Evolutionary conservation across 2,113 vertebrate species (phyloP).

Genomic region (Silurus glanis): DNA sequence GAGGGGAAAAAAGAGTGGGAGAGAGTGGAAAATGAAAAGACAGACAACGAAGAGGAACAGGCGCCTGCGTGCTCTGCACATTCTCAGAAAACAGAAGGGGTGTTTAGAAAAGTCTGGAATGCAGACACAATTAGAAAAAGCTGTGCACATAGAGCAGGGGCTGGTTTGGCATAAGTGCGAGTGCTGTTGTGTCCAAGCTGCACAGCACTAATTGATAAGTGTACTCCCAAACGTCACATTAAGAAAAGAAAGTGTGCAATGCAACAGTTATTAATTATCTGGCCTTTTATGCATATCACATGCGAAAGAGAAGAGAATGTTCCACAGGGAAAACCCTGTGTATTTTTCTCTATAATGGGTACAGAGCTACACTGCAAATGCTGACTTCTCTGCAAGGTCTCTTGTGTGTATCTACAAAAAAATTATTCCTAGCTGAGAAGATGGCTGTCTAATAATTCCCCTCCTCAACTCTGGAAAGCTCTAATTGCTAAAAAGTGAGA

Average conservation of each 20-base stretch:
- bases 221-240: conserved; percentile 35
- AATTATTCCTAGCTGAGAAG: conserved; percentile 16
- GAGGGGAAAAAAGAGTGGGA: background rate
- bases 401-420: background rate
- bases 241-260: conserved; percentile 1
- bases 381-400: background rate
- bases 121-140: conserved; percentile 51
- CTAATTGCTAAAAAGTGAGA: conserved; percentile 59
- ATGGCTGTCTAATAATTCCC: conserved; percentile 49
- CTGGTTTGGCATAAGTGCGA: conserved; percentile 37
- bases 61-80: background rate
- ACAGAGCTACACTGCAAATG: background rate
- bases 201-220: conserved; percentile 58
- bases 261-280: conserved; percentile 22
- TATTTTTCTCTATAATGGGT: conserved; percentile 20
- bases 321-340: background rate
- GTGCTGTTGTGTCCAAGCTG: conserved; percentile 21
- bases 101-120: conserved; percentile 52
- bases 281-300: conserved; percentile 8
- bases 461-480: conserved; percentile 43
- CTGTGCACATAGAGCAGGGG: conserved; percentile 33
- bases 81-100: conserved; percentile 33
- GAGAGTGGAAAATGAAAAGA: background rate
- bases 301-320: background rate
- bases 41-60: conserved; percentile 8